Base-by-base conservation (phyloP, 2,888 invertebrate genomes). In the Teleogryllus oceanicus region DNA sequence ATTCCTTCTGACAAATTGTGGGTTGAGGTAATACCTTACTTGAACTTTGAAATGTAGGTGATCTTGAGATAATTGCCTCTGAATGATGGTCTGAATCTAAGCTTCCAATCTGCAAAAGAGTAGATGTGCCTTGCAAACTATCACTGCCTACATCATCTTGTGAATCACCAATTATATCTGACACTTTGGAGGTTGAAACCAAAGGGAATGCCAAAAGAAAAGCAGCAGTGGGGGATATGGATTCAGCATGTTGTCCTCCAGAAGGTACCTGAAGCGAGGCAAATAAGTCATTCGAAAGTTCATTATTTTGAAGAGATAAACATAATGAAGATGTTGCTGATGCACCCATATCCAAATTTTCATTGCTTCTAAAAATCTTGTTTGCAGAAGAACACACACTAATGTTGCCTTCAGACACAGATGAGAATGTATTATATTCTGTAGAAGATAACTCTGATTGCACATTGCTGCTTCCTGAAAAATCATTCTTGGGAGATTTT, bases 191-290 rank as follows among this genome's bases (percentile, higher is more conserved):
- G 8, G 90, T 89, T 0, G 91, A 93, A 0, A 94, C 94, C 78
- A 94, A 86, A 0, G 94, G 94, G 84, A 94, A 94, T 2, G 93
- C 92, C 88, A 93, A 90, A 16, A 94, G 87, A 85, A 94, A 94
- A 2, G 94, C 94, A 18, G 94, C 94, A 2, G 94, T 94, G 10
- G 94, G 94, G 2, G 94, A 94, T 78, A 91, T 90, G 1, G 91
- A 90, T 84, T 91, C 90, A 4, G 90, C 89, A 77, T 82, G 85
- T 51, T 85, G 84, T 81, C 89, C 89, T 2, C 86, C 86, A 18
- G 87, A 82, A 13, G 90, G 90, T 13, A 90, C 90, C 84, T 90
- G 89, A 50, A 91, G 86, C 11, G 90, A 89, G 0, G 90, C 90
- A 84, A 91, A 91, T 81, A 91, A 88, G 85, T 91, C 91, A 83